Conservation (phyloP, 2,888 invertebrate genomes). For the Charanyca ferruginea region DNA sequence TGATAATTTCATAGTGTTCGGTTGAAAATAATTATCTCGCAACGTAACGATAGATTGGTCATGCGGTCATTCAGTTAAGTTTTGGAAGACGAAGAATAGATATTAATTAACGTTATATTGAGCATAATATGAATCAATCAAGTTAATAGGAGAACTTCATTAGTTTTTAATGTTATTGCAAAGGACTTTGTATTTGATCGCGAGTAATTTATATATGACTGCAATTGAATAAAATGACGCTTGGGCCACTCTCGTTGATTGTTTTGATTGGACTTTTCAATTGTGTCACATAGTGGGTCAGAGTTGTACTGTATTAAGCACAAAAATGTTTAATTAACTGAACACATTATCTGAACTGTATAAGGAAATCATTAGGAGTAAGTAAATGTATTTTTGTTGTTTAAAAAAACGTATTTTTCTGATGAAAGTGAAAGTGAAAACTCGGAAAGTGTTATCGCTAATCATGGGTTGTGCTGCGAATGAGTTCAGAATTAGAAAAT, state of each 20-base stretch:
- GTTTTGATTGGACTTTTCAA: constrained; percentile 62
- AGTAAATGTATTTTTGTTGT: constrained; percentile 7
- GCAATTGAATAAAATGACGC: constrained; percentile 59
- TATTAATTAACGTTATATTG: constrained; percentile 19
- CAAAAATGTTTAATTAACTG: constrained; percentile 28
- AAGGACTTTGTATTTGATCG: constrained; percentile 37
- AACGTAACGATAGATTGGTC: constrained; percentile 61
- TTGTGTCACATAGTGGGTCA: constrained; percentile 37
- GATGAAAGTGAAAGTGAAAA: too few species aligned
- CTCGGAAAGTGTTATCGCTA: constrained; percentile 7
- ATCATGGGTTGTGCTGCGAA: constrained; percentile 4
- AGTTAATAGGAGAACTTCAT: constrained; percentile 23
- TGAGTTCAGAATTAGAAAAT: too few species aligned
- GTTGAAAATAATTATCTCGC: constrained; percentile 57
- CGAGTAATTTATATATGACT: constrained; percentile 47
- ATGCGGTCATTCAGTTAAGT: constrained; percentile 44
- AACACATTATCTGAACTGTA: constrained; percentile 26
- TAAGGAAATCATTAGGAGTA: constrained; percentile 7
- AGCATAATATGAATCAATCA: constrained; percentile 23
- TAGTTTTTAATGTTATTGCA: constrained; percentile 35
- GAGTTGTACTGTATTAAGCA: constrained; percentile 19
- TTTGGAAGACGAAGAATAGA: constrained; percentile 28
- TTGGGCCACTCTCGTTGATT: constrained; percentile 59
- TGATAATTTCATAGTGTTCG: constrained; percentile 64
- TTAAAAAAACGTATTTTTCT: constrained; percentile 16